These are phyloP conservation scores for Acridotheres tristis DNA, from an alignment of 2,797 vertebrate genomes.

Conservation along the genomic window DNA sequence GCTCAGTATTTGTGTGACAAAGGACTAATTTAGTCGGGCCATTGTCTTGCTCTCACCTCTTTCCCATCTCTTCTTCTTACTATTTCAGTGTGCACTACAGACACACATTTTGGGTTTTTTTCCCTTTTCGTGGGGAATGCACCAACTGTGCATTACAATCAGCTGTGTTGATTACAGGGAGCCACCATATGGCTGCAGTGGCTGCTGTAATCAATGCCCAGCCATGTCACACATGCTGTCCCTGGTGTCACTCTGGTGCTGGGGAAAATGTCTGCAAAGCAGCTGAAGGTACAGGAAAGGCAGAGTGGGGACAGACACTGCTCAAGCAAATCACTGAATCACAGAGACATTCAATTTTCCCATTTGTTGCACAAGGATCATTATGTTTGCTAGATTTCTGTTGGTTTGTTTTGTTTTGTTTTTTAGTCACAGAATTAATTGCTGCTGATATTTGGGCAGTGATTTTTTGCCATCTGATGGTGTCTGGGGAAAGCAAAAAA, in stretches of 20 bases:
- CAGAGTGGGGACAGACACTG: background rate
- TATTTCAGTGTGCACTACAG: background rate
- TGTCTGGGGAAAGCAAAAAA: background rate
- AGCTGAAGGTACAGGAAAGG: background rate
- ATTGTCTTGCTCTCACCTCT: background rate
- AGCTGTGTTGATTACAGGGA: background rate
- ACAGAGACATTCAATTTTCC: background rate
- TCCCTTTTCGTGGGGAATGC: background rate
- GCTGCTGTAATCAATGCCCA: background rate
- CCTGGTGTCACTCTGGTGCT: background rate
- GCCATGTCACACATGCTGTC: background rate
- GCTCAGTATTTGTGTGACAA: background rate
- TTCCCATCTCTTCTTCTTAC: background rate
- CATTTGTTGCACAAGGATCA: background rate
- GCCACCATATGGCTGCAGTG: background rate
- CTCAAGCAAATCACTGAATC: background rate
- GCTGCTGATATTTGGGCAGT: background rate
- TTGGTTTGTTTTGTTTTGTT: background rate
- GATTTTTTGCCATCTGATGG: slow-evolving; percentile 2
- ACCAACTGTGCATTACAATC: background rate
- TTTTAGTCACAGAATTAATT: slow-evolving; percentile 13
- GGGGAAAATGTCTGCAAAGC: background rate
- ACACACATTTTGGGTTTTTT: background rate
- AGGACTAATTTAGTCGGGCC: background rate
- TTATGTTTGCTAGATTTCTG: background rate